phyloP scores from a whole-genome alignment of 2,888 invertebrate genomes.

The Chrysomela aeneicollis region DNA sequence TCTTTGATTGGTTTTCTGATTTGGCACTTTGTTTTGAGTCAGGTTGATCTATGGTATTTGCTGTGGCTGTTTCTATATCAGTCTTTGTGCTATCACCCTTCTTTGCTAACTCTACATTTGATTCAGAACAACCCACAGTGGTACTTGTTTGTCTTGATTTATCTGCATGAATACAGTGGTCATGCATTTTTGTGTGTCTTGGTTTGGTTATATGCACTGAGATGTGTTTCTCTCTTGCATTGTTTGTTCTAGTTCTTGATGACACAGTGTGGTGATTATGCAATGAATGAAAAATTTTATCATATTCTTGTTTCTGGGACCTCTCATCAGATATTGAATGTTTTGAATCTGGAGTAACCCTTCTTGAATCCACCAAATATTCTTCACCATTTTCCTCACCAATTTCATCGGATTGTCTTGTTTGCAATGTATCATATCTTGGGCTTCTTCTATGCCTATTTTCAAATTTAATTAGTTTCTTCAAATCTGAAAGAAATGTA shows the following conservation, averaged over 20 bases:
- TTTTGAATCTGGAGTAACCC: neutral
- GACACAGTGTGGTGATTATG: conserved; percentile 59
- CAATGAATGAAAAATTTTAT: conserved; percentile 53
- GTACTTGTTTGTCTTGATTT: conserved; percentile 11
- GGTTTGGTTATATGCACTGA: conserved; percentile 48
- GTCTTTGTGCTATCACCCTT: conserved; percentile 19
- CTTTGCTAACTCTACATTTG: neutral
- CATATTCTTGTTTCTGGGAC: conserved; percentile 1
- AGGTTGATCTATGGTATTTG: conserved; percentile 19
- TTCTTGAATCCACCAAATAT: neutral
- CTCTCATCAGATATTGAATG: neutral
- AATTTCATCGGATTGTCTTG: conserved; percentile 2
- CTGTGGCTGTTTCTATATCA: conserved; percentile 22
- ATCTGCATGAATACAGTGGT: conserved; percentile 40
- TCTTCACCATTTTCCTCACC: conserved; percentile 11
- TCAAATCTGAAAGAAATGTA: conserved; percentile 67
- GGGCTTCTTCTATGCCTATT: conserved; percentile 47
- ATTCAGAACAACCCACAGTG: neutral
- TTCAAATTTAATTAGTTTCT: conserved; percentile 72
- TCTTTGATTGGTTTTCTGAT: conserved; percentile 11
- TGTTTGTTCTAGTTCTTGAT: conserved; percentile 57
- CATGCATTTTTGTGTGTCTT: conserved; percentile 35
- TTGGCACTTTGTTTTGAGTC: conserved; percentile 29
- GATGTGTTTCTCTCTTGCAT: conserved; percentile 47
- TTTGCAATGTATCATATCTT: conserved; percentile 10